Conservation (phyloP, 1,140 invertebrate species). For the Zaprionus capensis region DNA sequence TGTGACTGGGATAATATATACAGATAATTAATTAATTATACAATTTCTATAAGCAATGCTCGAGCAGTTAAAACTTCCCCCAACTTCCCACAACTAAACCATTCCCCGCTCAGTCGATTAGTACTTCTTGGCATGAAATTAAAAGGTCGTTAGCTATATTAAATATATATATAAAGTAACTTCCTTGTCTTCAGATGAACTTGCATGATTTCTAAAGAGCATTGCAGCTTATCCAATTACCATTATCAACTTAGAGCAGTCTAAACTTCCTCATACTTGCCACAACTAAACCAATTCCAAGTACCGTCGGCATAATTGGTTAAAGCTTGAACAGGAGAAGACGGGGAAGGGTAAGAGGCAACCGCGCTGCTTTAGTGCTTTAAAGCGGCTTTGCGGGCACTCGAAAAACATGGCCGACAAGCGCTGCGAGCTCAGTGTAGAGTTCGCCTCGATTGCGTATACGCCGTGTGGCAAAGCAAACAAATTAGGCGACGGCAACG, state of each 20-base stretch:
- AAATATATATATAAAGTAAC: no score
- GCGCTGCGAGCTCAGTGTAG: background rate
- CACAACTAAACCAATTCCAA: background rate
- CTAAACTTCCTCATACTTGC: background rate
- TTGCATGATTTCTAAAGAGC: no score
- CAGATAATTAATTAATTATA: no score
- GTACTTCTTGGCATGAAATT: no score
- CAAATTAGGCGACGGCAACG: slow-evolving; percentile 52
- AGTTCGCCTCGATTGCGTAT: slow-evolving; percentile 62
- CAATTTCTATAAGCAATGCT: no score
- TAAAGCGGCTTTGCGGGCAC: slow-evolving; percentile 71
- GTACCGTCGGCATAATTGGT: slow-evolving; percentile 16
- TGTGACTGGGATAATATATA: no score
- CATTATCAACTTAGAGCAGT: background rate
- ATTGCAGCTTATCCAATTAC: no score
- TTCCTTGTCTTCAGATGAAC: no score
- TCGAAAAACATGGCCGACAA: slow-evolving; percentile 72
- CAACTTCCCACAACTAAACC: no score
- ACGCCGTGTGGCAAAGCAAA: slow-evolving; percentile 68
- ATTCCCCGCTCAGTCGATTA: no score
- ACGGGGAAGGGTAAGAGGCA: background rate
- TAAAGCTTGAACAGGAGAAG: background rate
- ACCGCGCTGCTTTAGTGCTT: slow-evolving; percentile 44
- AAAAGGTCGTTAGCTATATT: no score
- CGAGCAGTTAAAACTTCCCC: no score